Base-by-base conservation (phyloP, 2,888 invertebrate genomes). In the Amaurobius ferox region DNA sequence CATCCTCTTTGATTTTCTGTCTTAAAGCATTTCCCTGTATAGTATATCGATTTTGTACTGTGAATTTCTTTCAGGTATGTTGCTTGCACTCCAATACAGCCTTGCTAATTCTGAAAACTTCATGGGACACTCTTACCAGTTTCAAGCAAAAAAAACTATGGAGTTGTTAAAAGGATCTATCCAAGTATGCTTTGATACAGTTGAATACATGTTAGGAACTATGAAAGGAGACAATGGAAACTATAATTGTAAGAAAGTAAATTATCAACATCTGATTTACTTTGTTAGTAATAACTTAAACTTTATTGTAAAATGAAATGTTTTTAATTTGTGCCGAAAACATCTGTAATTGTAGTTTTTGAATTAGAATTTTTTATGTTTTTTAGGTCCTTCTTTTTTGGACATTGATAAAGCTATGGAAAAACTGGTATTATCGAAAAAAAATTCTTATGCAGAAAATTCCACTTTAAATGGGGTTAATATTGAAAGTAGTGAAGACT, bases 401-500 rank as follows among this genome's bases (percentile, higher is more conserved):
- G 94, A 95, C 91, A 95, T 96, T 93, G 95, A 94, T 89, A 93
- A 94, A 85, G 95, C 95, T 90, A 93, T 96, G 73, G 93, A 94
- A 88, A 91, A 93, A 80, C 91, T 94, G 61, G 93, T 95, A 61
- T 90, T 90, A 71, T 91, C 74, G 16, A 72, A 30, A 88, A 89
- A 62, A 88, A 66, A 32, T 66, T 9, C 19, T 9, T 7, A 3
- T 80, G 89, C 19, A 0, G n/a, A 66, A 7, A 11, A 6, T 32
- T 9, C 32, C 19, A 26, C 19, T 19, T 16, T 29, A 6, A 19
- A 30, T 66, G 32, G 6, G 19, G 6, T n/a, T 64, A n/a, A n/a
- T n/a, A n/a, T n/a, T n/a, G 9, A 35, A 7, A 7, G 6, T 7
- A 13, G 16, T 28, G 66, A 66, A 16, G 13, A 16, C 11, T 55